Evolutionary conservation across 2,797 vertebrate species (phyloP).

Genomic region (Trichosurus vulpecula): DNA sequence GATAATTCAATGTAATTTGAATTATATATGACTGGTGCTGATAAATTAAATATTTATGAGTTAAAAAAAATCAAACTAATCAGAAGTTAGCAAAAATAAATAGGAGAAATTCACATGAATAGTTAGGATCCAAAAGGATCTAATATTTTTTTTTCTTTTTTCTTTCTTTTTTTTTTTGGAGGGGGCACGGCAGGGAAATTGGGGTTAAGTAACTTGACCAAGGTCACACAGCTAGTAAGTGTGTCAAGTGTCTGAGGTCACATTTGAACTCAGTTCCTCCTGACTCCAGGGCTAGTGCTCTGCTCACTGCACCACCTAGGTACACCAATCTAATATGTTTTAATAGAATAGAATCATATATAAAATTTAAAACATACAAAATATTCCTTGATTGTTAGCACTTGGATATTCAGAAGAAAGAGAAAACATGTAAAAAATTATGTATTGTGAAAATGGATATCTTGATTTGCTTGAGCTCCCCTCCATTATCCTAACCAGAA

Average conservation of each 20-base stretch:
- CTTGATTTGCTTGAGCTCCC: neutral
- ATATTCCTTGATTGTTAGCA: neutral
- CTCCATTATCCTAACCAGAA: too few relatives aligned
- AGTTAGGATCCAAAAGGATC: neutral
- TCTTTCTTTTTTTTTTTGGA: too few relatives aligned
- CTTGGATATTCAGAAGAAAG: neutral
- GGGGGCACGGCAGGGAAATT: too few relatives aligned
- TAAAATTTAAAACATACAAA: neutral
- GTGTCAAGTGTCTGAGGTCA: too few relatives aligned
- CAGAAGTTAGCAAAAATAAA: conserved; percentile 21
- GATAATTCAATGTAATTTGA: conserved; percentile 12
- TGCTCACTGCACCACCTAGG: too few relatives aligned
- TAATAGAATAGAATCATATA: neutral
- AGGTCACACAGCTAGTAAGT: too few relatives aligned
- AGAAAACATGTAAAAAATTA: neutral
- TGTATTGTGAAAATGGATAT: neutral
- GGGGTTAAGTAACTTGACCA: too few relatives aligned
- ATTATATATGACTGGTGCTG: neutral
- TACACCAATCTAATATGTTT: neutral
- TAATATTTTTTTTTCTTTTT: neutral
- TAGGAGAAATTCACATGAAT: neutral
- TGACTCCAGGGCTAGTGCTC: too few relatives aligned
- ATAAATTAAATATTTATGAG: conserved; percentile 5
- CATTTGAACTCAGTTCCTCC: too few relatives aligned
- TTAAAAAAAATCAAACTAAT: conserved; percentile 20